phyloP scores from a whole-genome alignment of 2,797 vertebrate genomes.

The Pseudomugil gertrudae region DNA sequence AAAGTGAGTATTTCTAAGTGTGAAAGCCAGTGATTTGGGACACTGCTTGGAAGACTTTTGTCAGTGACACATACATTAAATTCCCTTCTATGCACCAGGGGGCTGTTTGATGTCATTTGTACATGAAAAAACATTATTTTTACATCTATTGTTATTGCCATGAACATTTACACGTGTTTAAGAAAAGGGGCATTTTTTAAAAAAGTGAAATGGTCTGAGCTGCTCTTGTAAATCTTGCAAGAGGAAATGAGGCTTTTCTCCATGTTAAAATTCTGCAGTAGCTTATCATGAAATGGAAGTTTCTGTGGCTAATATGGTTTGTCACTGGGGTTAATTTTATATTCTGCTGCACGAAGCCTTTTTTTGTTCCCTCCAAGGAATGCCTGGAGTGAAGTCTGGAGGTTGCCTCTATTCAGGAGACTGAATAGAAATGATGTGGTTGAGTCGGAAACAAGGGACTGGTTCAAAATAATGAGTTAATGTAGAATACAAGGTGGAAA shows the following conservation, averaged over 20 bases:
- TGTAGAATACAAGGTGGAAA: constrained; percentile 37
- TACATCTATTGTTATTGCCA: not conserved
- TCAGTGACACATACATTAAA: constrained; percentile 80
- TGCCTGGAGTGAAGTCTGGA: constrained; percentile 48
- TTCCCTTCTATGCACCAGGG: constrained; percentile 78
- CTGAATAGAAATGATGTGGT: constrained; percentile 58
- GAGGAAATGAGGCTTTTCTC: constrained; percentile 28
- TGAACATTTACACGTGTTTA: not conserved
- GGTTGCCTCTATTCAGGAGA: constrained; percentile 57
- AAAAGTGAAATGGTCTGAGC: not conserved
- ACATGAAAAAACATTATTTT: not conserved
- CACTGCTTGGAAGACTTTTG: constrained; percentile 74
- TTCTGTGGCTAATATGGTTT: constrained; percentile 51
- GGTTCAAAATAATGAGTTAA: constrained; percentile 61
- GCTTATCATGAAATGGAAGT: constrained; percentile 38
- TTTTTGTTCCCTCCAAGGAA: constrained; percentile 55
- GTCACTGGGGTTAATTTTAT: constrained; percentile 61
- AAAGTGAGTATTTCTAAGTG: constrained; percentile 73
- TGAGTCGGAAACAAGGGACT: constrained; percentile 57
- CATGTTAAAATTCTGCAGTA: constrained; percentile 32
- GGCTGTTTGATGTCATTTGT: constrained; percentile 41
- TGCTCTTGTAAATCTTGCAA: too few species aligned
- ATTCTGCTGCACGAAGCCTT: constrained; percentile 53
- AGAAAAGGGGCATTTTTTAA: too few species aligned
- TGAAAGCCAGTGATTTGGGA: constrained; percentile 72